Evolutionary conservation across 2,113 vertebrate species (phyloP), one percentile per base, ranked within the genome.

Genomic region (Indri indri): DNA sequence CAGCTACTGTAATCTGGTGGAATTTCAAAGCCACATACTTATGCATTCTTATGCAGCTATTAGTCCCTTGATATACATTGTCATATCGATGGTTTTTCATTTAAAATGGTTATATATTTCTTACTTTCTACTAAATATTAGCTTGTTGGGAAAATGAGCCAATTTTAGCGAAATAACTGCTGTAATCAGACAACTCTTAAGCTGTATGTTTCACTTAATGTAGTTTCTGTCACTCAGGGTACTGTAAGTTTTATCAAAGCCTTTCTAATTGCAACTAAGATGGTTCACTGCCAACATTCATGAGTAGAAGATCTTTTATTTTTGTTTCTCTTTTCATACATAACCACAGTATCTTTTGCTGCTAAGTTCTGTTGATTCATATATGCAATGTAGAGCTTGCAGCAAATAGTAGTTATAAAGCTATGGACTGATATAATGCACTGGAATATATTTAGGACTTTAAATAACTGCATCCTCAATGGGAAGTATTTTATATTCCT

Each of bases 11-110:
- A 70, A 92, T 76, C 42, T 83, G 66, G 1, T 68, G 57, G 59
- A 84, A 76, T 93, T 95, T 90, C 63, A 97, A 94, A 96, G 74
- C 22, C 14, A 14, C 23, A 14, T 66, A 59, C 14, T 76, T 92
- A 25, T 71, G 13, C 59, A 92, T 83, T 88, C 23, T 76, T 81
- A 83, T 0, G 25, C 93, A 6, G n/a, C 89, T 90, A 73, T 90
- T 79, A 61, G 37, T 13, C 45, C 54, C 57, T 88, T 90, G 83
- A 84, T 8, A 85, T 76, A 81, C 16, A 27, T 42, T 42, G 57
- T 65, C 13, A 71, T 54, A 22, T 12, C 42, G 23, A 3, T 89
- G 71, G 9, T 34, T 93, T 96, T 93, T 94, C 42, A 59, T 79
- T 89, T 76, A 45, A 95, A 97, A 93, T 68, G n/a, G 52, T 14